Base-by-base conservation (phyloP, 2,797 vertebrate genomes). In the Diplodus puntazzo region DNA sequence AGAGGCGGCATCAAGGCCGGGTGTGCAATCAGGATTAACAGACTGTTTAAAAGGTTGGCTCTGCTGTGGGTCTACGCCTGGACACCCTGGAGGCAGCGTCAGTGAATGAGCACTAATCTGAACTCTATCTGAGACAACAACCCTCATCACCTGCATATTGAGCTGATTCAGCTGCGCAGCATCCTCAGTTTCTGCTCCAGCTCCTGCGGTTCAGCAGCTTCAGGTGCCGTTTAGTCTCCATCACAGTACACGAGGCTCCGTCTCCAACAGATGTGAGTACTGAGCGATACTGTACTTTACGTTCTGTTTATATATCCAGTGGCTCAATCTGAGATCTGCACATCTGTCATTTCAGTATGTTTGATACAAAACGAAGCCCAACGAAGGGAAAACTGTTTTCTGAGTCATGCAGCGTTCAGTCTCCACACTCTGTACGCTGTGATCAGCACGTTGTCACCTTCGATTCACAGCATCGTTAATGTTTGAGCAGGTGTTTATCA, bases 71-170 rank as follows among this genome's bases (percentile, higher is more conserved):
- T 43, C 59, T 65, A 58, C 43, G 65, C 46, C 70, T 5, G 8
- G 73, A 70, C 60, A 21, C 60, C 80, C 54, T 4, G 21, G 18
- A 63, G 72, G 67, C 67, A 49, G 61, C 2, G n/a, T 54, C 57
- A 27, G 18, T 58, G 61, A 75, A 66, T 58, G 61, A 75, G 50
- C 50, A 45, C 67, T 83, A 83, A 76, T 72, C 67, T 78, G 57
- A 63, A 69, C 64, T 64, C 62, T 23, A n/a, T 80, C 66, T 58
- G 62, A 74, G 27, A 53, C 62, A 66, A 45, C 43, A 11, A 2
- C 58, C 59, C 61, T 52, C 72, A 42, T 50, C 68, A 21, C 13
- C 49, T 67, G 12, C 60, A 52, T 13, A 11, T 16, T 54, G 60
- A 78, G 54, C 75, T 43, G 59, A 69, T 60, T 73, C 69, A 59